phyloP scores from a whole-genome alignment of 2,113 vertebrate genomes.

The Arothron firmamentum region DNA sequence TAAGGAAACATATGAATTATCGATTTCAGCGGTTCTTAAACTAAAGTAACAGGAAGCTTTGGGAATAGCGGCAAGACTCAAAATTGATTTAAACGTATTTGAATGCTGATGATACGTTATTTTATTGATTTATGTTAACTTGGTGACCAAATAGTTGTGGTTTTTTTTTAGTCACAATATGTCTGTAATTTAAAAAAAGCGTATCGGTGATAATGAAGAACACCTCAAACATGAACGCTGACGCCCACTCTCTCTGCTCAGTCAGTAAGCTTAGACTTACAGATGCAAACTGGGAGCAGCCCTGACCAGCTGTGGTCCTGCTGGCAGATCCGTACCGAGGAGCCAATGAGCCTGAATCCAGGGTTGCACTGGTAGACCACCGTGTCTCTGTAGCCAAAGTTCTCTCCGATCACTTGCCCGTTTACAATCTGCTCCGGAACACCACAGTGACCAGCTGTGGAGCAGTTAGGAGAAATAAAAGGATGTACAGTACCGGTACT shows the following conservation, averaged over 20 bases:
- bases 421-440: constrained; percentile 91
- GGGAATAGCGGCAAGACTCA: neutral
- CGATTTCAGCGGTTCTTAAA: neutral
- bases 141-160: neutral
- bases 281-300: constrained; percentile 89
- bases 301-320: constrained; percentile 97
- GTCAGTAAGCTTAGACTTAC: constrained; percentile 76
- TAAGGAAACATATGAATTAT: constrained; percentile 3
- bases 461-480: neutral
- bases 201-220: neutral
- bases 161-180: neutral
- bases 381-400: constrained; percentile 94
- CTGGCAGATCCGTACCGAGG: constrained; percentile 93
- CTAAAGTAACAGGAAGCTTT: neutral
- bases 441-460: constrained; percentile 90
- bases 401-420: constrained; percentile 95
- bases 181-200: neutral
- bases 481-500: neutral
- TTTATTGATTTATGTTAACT: constrained; percentile 3
- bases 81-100: neutral
- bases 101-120: neutral
- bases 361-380: constrained; percentile 96
- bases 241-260: neutral
- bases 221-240: neutral
- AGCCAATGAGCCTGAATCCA: constrained; percentile 92